Base-by-base conservation (phyloP, 1,140 invertebrate species). In the Hormaphis cornu region DNA sequence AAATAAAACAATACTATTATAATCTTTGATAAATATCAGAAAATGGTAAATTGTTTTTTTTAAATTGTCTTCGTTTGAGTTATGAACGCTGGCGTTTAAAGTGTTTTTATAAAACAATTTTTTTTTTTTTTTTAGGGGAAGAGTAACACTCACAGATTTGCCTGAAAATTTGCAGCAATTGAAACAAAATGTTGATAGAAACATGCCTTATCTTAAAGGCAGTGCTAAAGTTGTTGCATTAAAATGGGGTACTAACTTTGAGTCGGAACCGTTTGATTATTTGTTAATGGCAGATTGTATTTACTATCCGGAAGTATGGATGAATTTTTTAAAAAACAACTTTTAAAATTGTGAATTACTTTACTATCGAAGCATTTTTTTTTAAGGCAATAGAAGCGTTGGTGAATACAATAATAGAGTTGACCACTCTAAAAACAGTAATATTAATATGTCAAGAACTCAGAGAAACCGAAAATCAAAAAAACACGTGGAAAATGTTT, bases 401-500 rank as follows among this genome's bases (percentile, higher is more conserved):
- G 14, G 42, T 66, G n/a, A 22, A 48, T 50, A 50, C 61, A 35
- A 66, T 35, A 12, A 20, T 24, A 3, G 20, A 35, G 4, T 66
- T 46, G 42, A 35, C 46, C 7, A 66, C 28, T 3, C 26, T 20
- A 35, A 22, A 24, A 33, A 50, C 44, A 16, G 42, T 50, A 16
- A 50, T 66, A 22, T 33, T 50, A 24, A 66, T 66, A 22, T 20
- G 44, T 24, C 20, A 50, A 58, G 54, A 58, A 46, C 12, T 66
- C 10, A 46, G 44, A 50, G 30, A 66, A 30, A 66, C 28, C 3
- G 3, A 66, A 33, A 66, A 50, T 48, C 61, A 66, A 48, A 66
- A 66, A 3, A 24, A 18, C 8, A 33, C 28, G 8, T 48, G 20
- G 61, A 48, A 66, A 66, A 33, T 66, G 28, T 35, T 50, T 66